phyloP scores from a whole-genome alignment of 2,113 vertebrate genomes.

The Melanostigma gelatinosum region DNA sequence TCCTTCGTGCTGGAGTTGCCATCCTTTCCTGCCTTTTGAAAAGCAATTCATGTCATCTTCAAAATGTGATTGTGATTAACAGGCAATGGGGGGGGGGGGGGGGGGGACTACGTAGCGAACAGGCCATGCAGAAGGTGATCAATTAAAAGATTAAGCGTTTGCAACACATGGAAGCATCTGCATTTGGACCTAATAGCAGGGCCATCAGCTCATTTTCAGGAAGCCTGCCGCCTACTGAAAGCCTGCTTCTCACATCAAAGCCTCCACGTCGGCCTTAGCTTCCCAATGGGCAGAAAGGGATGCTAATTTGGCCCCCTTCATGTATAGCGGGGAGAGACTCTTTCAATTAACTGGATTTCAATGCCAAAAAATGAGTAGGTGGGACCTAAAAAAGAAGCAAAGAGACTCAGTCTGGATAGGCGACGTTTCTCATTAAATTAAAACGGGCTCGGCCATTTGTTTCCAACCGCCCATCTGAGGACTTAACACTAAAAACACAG shows the following conservation, averaged over 20 bases:
- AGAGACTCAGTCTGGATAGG: constrained; percentile 89
- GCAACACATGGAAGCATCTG: constrained; percentile 91
- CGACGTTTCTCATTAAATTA: constrained; percentile 96
- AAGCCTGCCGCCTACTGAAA: constrained; percentile 87
- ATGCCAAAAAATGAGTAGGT: constrained; percentile 84
- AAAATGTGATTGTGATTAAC: constrained; percentile 81
- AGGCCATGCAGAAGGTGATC: constrained; percentile 90
- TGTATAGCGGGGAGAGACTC: constrained; percentile 94
- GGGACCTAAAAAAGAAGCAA: constrained; percentile 86
- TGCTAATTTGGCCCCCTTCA: constrained; percentile 98
- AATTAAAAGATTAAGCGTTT: constrained; percentile 99
- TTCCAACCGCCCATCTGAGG: constrained; percentile 92
- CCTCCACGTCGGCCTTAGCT: constrained; percentile 84
- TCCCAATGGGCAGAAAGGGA: constrained; percentile 91
- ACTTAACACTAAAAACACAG: constrained; percentile 92
- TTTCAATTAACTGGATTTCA: constrained; percentile 99
- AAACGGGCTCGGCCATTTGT: constrained; percentile 92
- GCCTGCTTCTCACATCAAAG: constrained; percentile 95
- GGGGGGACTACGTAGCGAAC: constrained; percentile 66
- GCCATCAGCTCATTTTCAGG: constrained; percentile 99
- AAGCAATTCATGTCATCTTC: constrained; percentile 76
- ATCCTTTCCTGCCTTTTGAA: constrained; percentile 65
- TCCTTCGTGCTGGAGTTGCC: constrained; percentile 45
- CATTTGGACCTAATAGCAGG: constrained; percentile 91
- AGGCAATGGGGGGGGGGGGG: constrained; percentile 47